Conservation (phyloP, 2,888 invertebrate genomes). For the Coenonympha glycerion region DNA sequence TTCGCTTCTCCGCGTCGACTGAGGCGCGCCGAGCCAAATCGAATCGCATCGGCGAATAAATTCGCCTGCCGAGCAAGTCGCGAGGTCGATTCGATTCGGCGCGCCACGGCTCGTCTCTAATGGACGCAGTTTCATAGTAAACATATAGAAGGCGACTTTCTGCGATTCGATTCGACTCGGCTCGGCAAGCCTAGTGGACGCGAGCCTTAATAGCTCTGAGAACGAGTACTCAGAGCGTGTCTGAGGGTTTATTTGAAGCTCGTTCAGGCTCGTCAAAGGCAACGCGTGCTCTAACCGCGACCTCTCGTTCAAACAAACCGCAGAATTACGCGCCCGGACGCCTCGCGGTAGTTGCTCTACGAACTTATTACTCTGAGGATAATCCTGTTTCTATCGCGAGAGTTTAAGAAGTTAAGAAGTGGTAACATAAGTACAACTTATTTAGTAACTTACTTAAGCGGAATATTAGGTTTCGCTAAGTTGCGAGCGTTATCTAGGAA, state of each 20-base stretch:
- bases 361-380: slow-evolving; percentile 1
- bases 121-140: no score
- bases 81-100: no score
- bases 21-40: no score
- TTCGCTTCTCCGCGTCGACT: no score
- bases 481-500: background rate
- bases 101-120: no score
- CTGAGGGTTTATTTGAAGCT: slow-evolving; percentile 25
- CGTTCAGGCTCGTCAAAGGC: slow-evolving; percentile 44
- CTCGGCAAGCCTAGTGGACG: no score
- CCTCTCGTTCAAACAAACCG: slow-evolving; percentile 55
- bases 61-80: no score
- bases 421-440: background rate
- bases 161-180: no score
- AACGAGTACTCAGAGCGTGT: slow-evolving; percentile 1
- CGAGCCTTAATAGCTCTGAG: background rate
- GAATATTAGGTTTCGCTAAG: background rate
- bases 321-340: slow-evolving; percentile 70
- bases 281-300: slow-evolving; percentile 46
- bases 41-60: no score
- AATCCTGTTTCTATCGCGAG: slow-evolving; percentile 8
- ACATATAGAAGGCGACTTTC: no score
- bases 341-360: slow-evolving; percentile 42
- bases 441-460: background rate
- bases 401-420: background rate